A percentile compares a stretch with the other conserved stretches of the same genome.
phyloP scores from a whole-genome alignment of 2,113 vertebrate species.

The Polypterus senegalus region DNA sequence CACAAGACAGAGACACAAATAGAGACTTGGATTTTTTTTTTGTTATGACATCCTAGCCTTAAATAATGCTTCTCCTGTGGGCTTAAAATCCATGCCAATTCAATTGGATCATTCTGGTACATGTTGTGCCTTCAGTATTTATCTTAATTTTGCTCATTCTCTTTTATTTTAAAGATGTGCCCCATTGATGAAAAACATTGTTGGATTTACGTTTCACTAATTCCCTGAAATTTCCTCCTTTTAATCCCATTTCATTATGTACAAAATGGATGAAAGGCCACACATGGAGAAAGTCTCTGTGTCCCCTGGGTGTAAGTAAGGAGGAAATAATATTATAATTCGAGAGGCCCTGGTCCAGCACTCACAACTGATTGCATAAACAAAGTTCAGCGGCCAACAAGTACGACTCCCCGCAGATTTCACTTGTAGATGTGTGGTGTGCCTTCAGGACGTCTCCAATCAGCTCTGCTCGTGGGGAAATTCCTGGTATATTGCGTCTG shows the following conservation, averaged over 20 bases:
- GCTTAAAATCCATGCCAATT: too few relatives aligned
- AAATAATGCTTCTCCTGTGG: too few relatives aligned
- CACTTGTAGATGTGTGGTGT: constrained; percentile 14
- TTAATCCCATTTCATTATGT: constrained; percentile 22
- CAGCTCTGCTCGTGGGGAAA: too few relatives aligned
- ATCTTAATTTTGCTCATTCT: background rate
- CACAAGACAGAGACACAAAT: too few relatives aligned
- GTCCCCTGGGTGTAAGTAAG: constrained; percentile 22
- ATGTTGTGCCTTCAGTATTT: too few relatives aligned
- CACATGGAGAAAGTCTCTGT: constrained; percentile 36
- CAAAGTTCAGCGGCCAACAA: constrained; percentile 26
- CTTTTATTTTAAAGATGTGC: constrained; percentile 5
- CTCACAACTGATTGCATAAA: constrained; percentile 29
- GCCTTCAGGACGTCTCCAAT: too few relatives aligned
- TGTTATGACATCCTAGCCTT: too few relatives aligned
- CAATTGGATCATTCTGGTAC: too few relatives aligned
- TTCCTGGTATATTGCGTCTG: too few relatives aligned
- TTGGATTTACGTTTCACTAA: constrained; percentile 9
- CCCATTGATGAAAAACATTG: constrained; percentile 2
- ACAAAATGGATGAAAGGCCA: constrained; percentile 33
- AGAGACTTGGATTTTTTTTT: too few relatives aligned
- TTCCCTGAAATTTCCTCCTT: constrained; percentile 5
- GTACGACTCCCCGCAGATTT: constrained; percentile 24
- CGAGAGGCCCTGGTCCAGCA: constrained; percentile 24
- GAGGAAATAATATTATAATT: constrained; percentile 27